phyloP scores from a whole-genome alignment of 1,140 invertebrate species.

The Oncopodura yosiiana region DNA sequence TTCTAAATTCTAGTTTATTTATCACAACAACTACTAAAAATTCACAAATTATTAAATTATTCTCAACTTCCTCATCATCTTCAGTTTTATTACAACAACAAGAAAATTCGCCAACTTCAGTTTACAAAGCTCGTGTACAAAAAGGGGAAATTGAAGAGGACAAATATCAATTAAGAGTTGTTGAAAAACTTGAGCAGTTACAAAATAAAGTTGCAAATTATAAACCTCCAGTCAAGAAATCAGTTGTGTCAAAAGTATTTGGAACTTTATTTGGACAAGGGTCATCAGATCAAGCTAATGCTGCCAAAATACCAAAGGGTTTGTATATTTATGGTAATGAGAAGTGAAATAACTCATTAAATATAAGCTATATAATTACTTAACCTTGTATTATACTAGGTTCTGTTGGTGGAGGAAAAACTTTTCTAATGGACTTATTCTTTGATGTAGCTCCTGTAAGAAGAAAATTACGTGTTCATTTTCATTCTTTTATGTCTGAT shows the following conservation, averaged over 20 bases:
- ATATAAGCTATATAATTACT: constrained; percentile 47
- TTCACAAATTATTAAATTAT: no score
- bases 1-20: no score
- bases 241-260: constrained; percentile 35
- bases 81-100: no score
- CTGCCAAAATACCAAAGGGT: constrained; percentile 55
- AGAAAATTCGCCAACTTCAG: background rate
- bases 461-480: constrained; percentile 79
- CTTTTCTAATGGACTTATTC: constrained; percentile 98
- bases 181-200: constrained; percentile 56
- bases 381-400: constrained; percentile 71
- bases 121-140: constrained; percentile 40
- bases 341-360: constrained; percentile 42
- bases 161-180: constrained; percentile 57
- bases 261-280: constrained; percentile 6
- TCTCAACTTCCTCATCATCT: no score
- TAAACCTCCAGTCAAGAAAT: constrained; percentile 43
- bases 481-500: constrained; percentile 95
- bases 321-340: constrained; percentile 76
- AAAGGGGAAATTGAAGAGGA: constrained; percentile 55
- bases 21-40: no score
- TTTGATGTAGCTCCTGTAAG: constrained; percentile 57
- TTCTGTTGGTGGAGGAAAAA: constrained; percentile 87
- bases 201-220: constrained; percentile 56
- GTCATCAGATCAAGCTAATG: background rate